Evolutionary conservation across 2,113 vertebrate genomes (phyloP).

Genomic region (Gadus macrocephalus): DNA sequence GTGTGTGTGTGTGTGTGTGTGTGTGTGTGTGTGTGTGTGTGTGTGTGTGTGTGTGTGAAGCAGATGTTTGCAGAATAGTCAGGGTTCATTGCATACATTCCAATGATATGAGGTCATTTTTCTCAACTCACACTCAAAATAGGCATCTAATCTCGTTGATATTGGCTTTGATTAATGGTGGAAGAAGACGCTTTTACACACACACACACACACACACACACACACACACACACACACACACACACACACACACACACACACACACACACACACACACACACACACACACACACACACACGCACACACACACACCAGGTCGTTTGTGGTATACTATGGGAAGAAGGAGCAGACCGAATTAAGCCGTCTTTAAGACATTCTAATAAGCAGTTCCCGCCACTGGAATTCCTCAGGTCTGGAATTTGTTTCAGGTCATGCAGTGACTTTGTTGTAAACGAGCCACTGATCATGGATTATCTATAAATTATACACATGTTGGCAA

Average conservation of each 20-base stretch:
- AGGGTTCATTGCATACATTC: no score
- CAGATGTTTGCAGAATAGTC: no score
- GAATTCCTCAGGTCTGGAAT: slow-evolving; percentile 36
- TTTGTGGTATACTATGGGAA: slow-evolving; percentile 6
- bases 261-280: slow-evolving; percentile 4
- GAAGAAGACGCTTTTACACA: no score
- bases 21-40: not conserved
- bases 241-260: not conserved
- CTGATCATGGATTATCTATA: not conserved
- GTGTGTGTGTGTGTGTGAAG: not conserved
- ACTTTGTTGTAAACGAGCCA: slow-evolving; percentile 18
- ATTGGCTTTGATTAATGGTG: no score
- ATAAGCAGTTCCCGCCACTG: slow-evolving; percentile 35
- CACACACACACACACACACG: slow-evolving; percentile 1
- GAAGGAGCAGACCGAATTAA: slow-evolving; percentile 30
- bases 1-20: no score
- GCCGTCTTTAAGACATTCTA: slow-evolving; percentile 46
- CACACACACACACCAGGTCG: not conserved
- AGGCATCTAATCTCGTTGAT: no score
- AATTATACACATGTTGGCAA: not conserved
- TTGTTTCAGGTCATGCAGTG: slow-evolving; percentile 25
- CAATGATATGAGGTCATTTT: no score
- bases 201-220: no score
- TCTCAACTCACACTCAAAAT: no score
- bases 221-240: not conserved